phyloP scores from a whole-genome alignment of 2,797 vertebrate genomes.

The Myripristis murdjan region DNA sequence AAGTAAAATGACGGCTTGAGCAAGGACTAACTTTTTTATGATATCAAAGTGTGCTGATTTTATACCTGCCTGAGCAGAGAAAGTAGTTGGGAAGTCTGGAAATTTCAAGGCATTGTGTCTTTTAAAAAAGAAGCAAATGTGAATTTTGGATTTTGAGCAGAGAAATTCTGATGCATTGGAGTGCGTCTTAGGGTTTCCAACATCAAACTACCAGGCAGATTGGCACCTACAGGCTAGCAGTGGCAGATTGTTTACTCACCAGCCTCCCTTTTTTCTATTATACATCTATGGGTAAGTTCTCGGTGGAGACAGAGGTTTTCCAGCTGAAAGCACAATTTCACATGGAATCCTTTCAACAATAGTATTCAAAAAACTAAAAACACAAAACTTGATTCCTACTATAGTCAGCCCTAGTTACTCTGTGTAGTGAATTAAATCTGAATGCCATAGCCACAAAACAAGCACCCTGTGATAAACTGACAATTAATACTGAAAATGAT shows the following conservation, averaged over 20 bases:
- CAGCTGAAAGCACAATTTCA: conserved; percentile 50
- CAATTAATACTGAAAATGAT: conserved; percentile 8
- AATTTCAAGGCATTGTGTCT: conserved; percentile 63
- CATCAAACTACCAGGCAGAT: conserved; percentile 77
- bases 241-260: conserved; percentile 74
- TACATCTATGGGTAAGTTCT: conserved; percentile 73
- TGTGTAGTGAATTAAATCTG: conserved; percentile 16
- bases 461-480: conserved; percentile 1
- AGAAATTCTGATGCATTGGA: conserved; percentile 72
- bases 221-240: conserved; percentile 75
- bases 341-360: conserved; percentile 48
- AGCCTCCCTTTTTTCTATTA: conserved; percentile 73
- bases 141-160: conserved; percentile 62
- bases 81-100: conserved; percentile 65
- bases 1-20: conserved; percentile 69
- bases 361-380: conserved; percentile 38
- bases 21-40: conserved; percentile 67
- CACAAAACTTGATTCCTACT: conserved; percentile 15
- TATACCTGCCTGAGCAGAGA: conserved; percentile 70
- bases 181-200: conserved; percentile 62
- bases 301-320: conserved; percentile 49
- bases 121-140: conserved; percentile 68
- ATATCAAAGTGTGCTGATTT: conserved; percentile 76
- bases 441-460: neutral
- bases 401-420: neutral